Evolutionary conservation across 1,140 invertebrate genomes (phyloP), one percentile per base, ranked within the genome.

Genomic region (Diabrotica virgifera): DNA sequence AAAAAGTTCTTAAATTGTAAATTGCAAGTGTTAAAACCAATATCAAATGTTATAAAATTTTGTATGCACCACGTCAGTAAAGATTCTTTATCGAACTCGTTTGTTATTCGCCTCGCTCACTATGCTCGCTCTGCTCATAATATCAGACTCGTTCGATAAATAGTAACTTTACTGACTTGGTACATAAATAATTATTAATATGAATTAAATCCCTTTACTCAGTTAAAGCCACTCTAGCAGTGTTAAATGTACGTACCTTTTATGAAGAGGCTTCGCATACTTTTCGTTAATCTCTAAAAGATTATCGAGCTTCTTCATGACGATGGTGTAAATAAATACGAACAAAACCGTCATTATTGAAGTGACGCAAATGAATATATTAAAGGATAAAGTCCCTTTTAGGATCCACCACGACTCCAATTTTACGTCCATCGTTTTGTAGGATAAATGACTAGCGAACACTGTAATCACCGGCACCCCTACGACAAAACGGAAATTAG

Each of bases 341-440:
- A 85, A 85, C 40, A 85, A 76, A 5, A 81, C 57, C 8, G 83
- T 74, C 74, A 86, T 82, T 54, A 83, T 80, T 2, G 79, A 78
- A 6, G 81, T 80, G 60, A 83, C 85, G 58, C 78, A 80, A 36
- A 85, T 72, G 63, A 85, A 85, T 66, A 85, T 84, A 70, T 85
- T 84, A 70, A 85, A 85, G 11, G 84, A 79, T 24, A 82, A 77
- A 10, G 82, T 82, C 7, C 81, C 82, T 38, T 77, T 78, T 51
- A 82, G 78, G 62, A 86, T 70, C 85, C 85, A 86, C 85, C 84
- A 86, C 5, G 84, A 85, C 50, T 81, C 77, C 53, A 84, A 78
- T 63, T 79, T 72, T 62, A 80, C 79, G 36, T 83, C 80, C 38
- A 82, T 82, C 40, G 81, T 84, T 66, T 82, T 80, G 55, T 85